Evolutionary conservation across 2,888 invertebrate species (phyloP).

Genomic region (Pammene fasciana): DNA sequence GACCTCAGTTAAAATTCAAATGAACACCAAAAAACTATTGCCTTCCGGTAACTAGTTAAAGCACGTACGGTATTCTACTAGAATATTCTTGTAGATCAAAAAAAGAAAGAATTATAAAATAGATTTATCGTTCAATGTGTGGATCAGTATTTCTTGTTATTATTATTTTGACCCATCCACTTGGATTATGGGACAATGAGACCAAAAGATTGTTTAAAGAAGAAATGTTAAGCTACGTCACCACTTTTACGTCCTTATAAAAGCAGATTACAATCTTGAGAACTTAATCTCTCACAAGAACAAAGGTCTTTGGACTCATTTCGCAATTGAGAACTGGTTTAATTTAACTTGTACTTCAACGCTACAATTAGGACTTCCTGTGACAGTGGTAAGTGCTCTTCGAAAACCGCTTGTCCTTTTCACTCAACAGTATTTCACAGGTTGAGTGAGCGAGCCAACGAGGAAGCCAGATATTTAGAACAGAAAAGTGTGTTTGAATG

Average conservation of each 20-base stretch:
- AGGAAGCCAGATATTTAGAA: slow-evolving; percentile 10
- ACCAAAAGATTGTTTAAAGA: no score
- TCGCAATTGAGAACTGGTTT: slow-evolving; percentile 39
- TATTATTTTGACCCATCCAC: no score
- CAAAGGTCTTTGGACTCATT: slow-evolving; percentile 55
- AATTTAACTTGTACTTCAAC: slow-evolving; percentile 37
- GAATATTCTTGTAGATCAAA: slow-evolving; percentile 1
- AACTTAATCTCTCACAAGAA: slow-evolving; percentile 43
- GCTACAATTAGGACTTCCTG: slow-evolving; percentile 71
- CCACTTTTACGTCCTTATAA: neutral
- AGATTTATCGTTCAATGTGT: no score
- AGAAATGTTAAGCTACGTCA: no score
- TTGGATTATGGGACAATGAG: no score
- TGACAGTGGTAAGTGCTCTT: slow-evolving; percentile 32
- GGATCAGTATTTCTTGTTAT: no score
- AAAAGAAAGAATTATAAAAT: neutral
- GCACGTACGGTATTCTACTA: slow-evolving; percentile 17
- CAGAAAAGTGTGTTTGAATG: slow-evolving; percentile 12
- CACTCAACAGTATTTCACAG: slow-evolving; percentile 1
- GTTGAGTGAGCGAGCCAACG: slow-evolving; percentile 1
- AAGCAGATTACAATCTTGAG: slow-evolving; percentile 21
- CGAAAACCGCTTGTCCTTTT: slow-evolving; percentile 2
- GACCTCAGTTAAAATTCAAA: slow-evolving; percentile 24
- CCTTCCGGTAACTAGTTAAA: slow-evolving; percentile 23
- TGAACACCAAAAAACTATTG: slow-evolving; percentile 17